Base-by-base conservation (phyloP, 2,888 invertebrate genomes). In the Pomacea canaliculata region DNA sequence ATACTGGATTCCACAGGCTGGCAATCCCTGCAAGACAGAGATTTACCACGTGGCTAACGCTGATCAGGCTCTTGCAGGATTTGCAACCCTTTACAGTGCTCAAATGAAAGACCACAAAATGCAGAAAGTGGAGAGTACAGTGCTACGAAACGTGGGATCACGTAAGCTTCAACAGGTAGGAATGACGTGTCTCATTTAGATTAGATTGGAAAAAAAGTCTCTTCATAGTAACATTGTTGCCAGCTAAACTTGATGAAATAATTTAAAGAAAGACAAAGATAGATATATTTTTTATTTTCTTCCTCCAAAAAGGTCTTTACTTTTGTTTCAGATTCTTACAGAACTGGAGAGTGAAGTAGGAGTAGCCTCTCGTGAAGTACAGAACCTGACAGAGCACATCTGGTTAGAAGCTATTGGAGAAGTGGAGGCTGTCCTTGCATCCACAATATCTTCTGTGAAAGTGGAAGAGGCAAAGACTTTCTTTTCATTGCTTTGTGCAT, bases 321-420 rank as follows among this genome's bases (percentile, higher is more conserved):
- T 27, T 37, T 27, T 62, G 37, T 70, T 68, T 16, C 68, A 86
- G 86, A 80, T 86, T 78, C 78, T 84, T 71, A 76, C 79, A 7
- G 81, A 83, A 69, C 78, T 82, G 66, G 80, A 81, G 76, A 73
- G 73, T 37, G 78, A 79, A 37, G 18, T 62, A 62, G 77, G 69
- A 75, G 71, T 68, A 49, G 71, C 77, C 51, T 71, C 74, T 60
- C 75, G 66, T 59, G 63, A 77, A 56, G 86, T 88, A 37, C 73
- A 76, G 16, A 81, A 83, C 46, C 79, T 90, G 62, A 84, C 89
- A 51, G 86, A 88, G 60, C 85, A 86, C 70, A 80, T 89, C 16
- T 90, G 90, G 90, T 73, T 74, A 51, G 90, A 90, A 77, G 89
- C 89, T 0, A 76, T 84, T 49, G 87, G 89, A 27, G 83, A 88